Evolutionary conservation across 2,797 vertebrate genomes (phyloP).

Genomic region (Microctenopoma stevenorrisi): DNA sequence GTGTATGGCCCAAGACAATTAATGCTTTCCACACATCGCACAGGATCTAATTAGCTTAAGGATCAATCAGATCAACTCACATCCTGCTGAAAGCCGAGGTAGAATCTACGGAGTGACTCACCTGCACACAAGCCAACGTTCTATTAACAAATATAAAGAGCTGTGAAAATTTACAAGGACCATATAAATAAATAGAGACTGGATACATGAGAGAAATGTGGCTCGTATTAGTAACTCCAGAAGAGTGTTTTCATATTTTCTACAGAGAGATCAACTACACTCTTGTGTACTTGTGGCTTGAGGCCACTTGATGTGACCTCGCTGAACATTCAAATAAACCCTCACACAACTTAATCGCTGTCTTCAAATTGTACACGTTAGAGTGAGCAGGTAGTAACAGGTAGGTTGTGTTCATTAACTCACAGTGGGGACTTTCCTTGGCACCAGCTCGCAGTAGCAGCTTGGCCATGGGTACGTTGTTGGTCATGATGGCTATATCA

Average conservation of each 20-base stretch:
- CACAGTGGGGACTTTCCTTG: conserved; percentile 95
- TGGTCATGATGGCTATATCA: conserved; percentile 95
- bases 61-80: conserved; percentile 3
- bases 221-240: conserved; percentile 6
- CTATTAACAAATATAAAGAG: conserved; percentile 23
- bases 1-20: conserved; percentile 22
- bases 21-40: conserved; percentile 11
- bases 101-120: conserved; percentile 33
- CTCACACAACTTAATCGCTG: background rate
- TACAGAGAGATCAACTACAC: background rate
- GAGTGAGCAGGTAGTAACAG: background rate
- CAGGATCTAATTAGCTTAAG: background rate
- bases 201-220: conserved; percentile 7
- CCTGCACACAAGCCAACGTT: conserved; percentile 30
- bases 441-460: conserved; percentile 89
- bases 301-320: conserved; percentile 3
- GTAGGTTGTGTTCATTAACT: conserved; percentile 70
- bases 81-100: conserved; percentile 21
- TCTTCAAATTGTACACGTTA: background rate
- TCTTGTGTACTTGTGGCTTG: background rate
- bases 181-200: conserved; percentile 20
- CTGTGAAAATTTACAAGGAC: conserved; percentile 30
- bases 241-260: background rate
- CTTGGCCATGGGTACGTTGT: conserved; percentile 91
- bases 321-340: background rate